Conservation (phyloP, 2,888 invertebrate species). For the Orthosia gothica region DNA sequence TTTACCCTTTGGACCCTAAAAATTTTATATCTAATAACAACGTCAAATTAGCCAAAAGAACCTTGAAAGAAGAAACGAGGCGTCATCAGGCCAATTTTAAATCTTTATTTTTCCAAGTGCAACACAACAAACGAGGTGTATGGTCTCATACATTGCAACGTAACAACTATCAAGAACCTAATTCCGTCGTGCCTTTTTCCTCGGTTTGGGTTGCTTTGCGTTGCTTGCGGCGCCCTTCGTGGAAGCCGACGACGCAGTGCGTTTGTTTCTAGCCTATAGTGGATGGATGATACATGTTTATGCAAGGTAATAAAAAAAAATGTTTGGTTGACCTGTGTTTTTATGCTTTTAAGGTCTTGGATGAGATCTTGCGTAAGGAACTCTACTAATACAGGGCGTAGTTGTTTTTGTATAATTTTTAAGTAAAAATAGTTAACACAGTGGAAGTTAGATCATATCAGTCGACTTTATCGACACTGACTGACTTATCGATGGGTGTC, state of each 20-base stretch:
- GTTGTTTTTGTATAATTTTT: background rate
- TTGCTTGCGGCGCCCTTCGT: slow-evolving; percentile 29
- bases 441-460: no score
- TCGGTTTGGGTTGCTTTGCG: slow-evolving; percentile 33
- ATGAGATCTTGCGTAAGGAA: background rate
- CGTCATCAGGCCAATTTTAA: no score
- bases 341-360: background rate
- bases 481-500: no score
- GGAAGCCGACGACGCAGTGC: slow-evolving; percentile 40
- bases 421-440: background rate
- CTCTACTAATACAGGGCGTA: background rate
- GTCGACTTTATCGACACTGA: no score
- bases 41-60: no score
- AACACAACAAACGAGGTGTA: slow-evolving; percentile 38
- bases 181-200: slow-evolving; percentile 73
- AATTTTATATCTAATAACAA: no score
- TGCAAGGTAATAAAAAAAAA: background rate
- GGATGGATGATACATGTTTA: slow-evolving; percentile 16
- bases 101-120: slow-evolving; percentile 42
- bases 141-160: slow-evolving; percentile 26
- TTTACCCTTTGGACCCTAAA: no score
- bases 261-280: slow-evolving; percentile 69
- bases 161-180: slow-evolving; percentile 72
- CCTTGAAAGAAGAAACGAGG: no score
- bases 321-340: background rate